A percentile compares a stretch with the other conserved stretches of the same genome.
Evolutionary conservation across 2,888 invertebrate genomes (phyloP).

Genomic region (Dioctria linearis): DNA sequence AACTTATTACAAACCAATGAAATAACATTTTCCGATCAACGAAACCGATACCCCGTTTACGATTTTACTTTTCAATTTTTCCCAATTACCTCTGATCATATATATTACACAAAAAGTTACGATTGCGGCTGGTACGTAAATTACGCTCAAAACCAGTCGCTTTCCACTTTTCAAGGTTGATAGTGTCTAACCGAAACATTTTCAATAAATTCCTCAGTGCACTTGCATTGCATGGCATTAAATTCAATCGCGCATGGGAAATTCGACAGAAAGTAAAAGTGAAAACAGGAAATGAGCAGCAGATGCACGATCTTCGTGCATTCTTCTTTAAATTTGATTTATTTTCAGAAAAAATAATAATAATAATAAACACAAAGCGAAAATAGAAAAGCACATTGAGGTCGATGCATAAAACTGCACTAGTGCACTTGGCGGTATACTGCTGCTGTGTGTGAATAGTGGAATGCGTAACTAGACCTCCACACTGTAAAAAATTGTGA

Average conservation of each 20-base stretch:
- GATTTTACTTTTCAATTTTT: neutral
- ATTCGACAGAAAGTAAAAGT: conserved; percentile 45
- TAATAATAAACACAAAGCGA: neutral
- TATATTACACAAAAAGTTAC: conserved; percentile 10
- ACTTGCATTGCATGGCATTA: neutral
- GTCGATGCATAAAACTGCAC: neutral
- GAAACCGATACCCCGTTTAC: neutral
- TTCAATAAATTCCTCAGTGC: neutral
- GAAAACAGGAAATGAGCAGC: conserved; percentile 37
- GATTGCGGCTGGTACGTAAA: conserved; percentile 1
- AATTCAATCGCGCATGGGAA: conserved; percentile 31
- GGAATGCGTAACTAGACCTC: neutral
- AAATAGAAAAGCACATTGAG: neutral
- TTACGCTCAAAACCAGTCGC: conserved; percentile 1
- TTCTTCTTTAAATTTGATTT: neutral
- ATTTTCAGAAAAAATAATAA: conserved; percentile 7
- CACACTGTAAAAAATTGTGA: conserved; percentile 52
- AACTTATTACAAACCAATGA: neutral
- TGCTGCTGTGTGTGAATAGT: neutral
- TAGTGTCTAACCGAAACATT: conserved; percentile 8
- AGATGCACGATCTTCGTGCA: neutral
- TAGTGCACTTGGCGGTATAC: neutral
- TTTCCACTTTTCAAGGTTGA: conserved; percentile 19
- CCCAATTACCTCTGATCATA: neutral
- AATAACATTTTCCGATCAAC: conserved; percentile 6